Evolutionary conservation across 2,888 invertebrate species (phyloP), one percentile per base, ranked within the genome.

Genomic region (Cinara cedri): DNA sequence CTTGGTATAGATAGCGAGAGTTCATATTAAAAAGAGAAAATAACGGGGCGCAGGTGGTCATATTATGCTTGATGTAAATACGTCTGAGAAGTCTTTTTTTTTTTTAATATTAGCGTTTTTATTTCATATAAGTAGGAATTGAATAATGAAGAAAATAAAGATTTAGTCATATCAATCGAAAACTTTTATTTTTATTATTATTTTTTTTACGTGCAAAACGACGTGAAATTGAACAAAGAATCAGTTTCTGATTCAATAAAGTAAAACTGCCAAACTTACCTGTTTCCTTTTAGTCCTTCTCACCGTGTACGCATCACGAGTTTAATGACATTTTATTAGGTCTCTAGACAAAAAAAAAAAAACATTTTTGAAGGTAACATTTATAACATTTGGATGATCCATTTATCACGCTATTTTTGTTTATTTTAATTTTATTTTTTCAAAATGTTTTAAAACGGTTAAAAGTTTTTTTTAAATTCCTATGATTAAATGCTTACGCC

Each of bases 161-260:
- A 72, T 60, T 24, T 46, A 55, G 70, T 55, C 21, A 11, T 9
- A 3, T 9, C 26, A 46, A 72, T 72, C 72, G n/a, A 46, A 14
- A 72, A 10, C 14, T 14, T 34, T 34, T 34, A n/a, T n/a, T 72
- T 60, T 49, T 13, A 6, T 49, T 49, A 46, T 44, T 57, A n/a
- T 44, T 55, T 46, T 26, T 60, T 26, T 44, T 13, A 72, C 44
- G n/a, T 57, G 57, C n/a, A n/a, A n/a, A n/a, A 72, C 54, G 54
- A 70, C 46, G 60, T 60, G 26, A 60, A 19, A 46, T 60, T 62
- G 46, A 72, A 72, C 26, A 62, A 60, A 60, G 46, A 49, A 60
- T 72, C 72, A 24, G 60, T 72, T 60, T 72, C 72, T 60, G 60
- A 72, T 72, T 72, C 72, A 72, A 72, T 72, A 72, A 72, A 72